Evolutionary conservation across 2,797 vertebrate species (phyloP).

Genomic region (Gorsachius magnificus): DNA sequence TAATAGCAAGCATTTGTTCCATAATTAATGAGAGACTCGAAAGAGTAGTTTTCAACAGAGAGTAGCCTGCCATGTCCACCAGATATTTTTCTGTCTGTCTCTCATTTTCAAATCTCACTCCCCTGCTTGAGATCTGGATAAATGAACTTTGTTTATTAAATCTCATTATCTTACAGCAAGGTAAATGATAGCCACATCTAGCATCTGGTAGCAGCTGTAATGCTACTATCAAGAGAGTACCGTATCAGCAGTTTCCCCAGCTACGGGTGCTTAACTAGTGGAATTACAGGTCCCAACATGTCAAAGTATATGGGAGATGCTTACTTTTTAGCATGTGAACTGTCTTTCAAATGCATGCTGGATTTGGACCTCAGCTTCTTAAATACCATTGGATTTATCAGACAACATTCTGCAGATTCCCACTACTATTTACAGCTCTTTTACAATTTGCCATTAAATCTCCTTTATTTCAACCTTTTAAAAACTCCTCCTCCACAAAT

Average conservation of each 20-base stretch:
- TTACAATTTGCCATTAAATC: conserved; percentile 9
- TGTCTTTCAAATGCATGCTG: background rate
- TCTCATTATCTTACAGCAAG: conserved; percentile 10
- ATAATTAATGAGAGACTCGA: background rate
- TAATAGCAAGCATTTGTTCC: background rate
- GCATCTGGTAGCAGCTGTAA: conserved; percentile 15
- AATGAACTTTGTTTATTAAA: conserved; percentile 24
- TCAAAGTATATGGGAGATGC: background rate
- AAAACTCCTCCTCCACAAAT: background rate
- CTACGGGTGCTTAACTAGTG: background rate
- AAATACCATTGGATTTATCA: conserved; percentile 14
- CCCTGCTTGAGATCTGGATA: background rate
- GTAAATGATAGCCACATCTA: conserved; percentile 2
- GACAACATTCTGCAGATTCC: background rate
- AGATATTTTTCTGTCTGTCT: background rate
- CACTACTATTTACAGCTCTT: background rate
- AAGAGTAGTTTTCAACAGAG: background rate
- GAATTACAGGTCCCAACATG: background rate
- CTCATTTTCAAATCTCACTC: background rate
- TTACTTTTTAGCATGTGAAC: background rate
- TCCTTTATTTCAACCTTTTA: background rate
- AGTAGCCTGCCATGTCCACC: background rate
- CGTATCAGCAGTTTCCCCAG: conserved; percentile 11
- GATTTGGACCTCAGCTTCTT: conserved; percentile 22
- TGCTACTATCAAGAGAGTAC: background rate